Conservation (phyloP, 2,113 vertebrate species). For the Lonchura striata region DNA sequence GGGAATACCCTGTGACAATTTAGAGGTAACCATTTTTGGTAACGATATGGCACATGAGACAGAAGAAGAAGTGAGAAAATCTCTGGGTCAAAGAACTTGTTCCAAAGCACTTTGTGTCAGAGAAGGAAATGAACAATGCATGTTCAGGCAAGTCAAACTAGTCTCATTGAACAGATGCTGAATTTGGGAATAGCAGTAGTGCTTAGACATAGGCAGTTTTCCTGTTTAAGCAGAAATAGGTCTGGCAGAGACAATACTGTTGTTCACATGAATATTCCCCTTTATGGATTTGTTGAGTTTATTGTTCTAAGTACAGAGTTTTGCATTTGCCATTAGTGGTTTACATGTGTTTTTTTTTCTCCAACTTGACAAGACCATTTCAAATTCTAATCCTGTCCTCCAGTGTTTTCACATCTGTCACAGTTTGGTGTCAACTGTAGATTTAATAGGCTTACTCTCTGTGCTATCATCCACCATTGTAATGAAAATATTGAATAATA, state of each 20-base stretch:
- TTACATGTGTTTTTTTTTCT: background rate
- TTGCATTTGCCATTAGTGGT: background rate
- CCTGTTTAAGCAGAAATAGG: background rate
- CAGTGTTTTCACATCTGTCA: background rate
- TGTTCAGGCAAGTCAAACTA: accelerated
- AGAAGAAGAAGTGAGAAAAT: background rate
- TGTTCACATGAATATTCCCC: background rate
- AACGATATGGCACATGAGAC: background rate
- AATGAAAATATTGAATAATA: slow-evolving; percentile 38
- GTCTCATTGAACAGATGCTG: background rate
- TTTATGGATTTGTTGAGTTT: background rate
- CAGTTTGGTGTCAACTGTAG: slow-evolving; percentile 1
- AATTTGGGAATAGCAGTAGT: background rate
- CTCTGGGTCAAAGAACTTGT: background rate
- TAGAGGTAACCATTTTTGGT: background rate
- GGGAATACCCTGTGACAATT: background rate
- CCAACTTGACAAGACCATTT: background rate
- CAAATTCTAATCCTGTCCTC: background rate
- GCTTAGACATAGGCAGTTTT: background rate
- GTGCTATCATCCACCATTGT: background rate
- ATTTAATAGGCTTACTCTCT: slow-evolving; percentile 29
- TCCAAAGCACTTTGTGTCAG: background rate
- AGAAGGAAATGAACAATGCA: background rate
- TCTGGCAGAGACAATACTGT: background rate
- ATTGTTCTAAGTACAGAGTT: background rate